A percentile compares a stretch with the other conserved stretches of the same genome.
Evolutionary conservation across 1,140 invertebrate species (phyloP).

Genomic region (Archivesica marissinica): DNA sequence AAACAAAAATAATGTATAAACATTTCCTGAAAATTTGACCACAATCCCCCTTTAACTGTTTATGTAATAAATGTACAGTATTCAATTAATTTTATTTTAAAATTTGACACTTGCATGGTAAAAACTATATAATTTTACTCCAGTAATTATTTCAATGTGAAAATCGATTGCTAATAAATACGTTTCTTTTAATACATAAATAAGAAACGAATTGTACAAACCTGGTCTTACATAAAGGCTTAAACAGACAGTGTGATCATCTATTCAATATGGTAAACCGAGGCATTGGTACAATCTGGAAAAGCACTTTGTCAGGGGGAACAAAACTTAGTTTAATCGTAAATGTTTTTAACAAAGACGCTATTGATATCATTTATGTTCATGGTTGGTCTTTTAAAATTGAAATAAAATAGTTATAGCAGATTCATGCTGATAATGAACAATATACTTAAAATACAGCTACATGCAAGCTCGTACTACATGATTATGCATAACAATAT

Average conservation of each 20-base stretch:
- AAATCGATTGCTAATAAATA: slow-evolving; percentile 7
- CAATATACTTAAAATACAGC: background rate
- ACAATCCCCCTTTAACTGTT: too few species aligned
- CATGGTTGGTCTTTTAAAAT: background rate
- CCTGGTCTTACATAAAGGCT: background rate
- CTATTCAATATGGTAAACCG: background rate
- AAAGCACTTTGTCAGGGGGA: background rate
- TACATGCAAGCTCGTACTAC: background rate
- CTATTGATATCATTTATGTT: background rate
- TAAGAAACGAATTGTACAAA: background rate
- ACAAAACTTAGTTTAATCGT: slow-evolving; percentile 6
- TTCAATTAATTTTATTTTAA: too few species aligned
- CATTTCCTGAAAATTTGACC: too few species aligned
- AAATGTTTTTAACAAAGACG: slow-evolving; percentile 2
- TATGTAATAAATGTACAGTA: too few species aligned
- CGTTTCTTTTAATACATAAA: background rate
- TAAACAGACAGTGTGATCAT: background rate
- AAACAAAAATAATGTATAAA: too few species aligned
- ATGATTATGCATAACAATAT: too few species aligned
- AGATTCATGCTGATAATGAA: background rate
- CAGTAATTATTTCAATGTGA: too few species aligned
- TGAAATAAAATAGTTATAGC: background rate
- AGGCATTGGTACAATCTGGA: background rate
- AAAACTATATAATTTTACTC: too few species aligned
- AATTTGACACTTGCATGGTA: too few species aligned